Conservation (phyloP, 2,797 vertebrate genomes). For the Knipowitschia caucasica region DNA sequence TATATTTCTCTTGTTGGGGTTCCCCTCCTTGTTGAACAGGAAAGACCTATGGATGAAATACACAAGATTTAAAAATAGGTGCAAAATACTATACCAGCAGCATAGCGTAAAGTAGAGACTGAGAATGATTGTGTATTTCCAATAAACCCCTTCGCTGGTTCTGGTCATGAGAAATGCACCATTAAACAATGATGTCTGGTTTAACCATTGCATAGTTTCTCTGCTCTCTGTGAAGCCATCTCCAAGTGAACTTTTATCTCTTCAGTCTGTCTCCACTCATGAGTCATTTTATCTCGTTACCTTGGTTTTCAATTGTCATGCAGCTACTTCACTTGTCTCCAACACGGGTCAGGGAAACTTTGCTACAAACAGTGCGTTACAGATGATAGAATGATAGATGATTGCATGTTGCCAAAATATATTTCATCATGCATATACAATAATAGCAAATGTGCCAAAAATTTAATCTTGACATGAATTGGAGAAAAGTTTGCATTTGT, state of each 20-base stretch:
- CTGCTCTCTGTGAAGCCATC: slow-evolving; percentile 55
- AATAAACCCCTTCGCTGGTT: slow-evolving; percentile 48
- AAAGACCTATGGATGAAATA: slow-evolving; percentile 82
- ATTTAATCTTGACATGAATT: too few relatives aligned
- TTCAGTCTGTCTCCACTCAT: slow-evolving; percentile 6
- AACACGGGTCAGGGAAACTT: too few relatives aligned
- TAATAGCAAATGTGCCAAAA: too few relatives aligned
- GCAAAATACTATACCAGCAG: background rate
- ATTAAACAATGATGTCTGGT: slow-evolving; percentile 27
- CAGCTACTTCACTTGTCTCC: too few relatives aligned
- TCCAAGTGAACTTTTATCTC: slow-evolving; percentile 46
- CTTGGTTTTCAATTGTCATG: background rate
- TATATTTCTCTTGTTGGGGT: slow-evolving; percentile 97
- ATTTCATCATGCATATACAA: too few relatives aligned
- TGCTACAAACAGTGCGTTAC: too few relatives aligned
- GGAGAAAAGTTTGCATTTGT: too few relatives aligned
- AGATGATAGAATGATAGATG: too few relatives aligned
- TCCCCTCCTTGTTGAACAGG: slow-evolving; percentile 95
- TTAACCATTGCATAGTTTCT: slow-evolving; percentile 41
- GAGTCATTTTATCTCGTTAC: background rate
- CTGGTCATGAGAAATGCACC: slow-evolving; percentile 13
- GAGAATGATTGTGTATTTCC: slow-evolving; percentile 49
- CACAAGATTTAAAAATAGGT: background rate
- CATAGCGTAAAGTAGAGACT: slow-evolving; percentile 16
- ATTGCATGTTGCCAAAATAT: too few relatives aligned